Evolutionary conservation across 2,113 vertebrate species (phyloP).

Genomic region (Picathartes gymnocephalus): DNA sequence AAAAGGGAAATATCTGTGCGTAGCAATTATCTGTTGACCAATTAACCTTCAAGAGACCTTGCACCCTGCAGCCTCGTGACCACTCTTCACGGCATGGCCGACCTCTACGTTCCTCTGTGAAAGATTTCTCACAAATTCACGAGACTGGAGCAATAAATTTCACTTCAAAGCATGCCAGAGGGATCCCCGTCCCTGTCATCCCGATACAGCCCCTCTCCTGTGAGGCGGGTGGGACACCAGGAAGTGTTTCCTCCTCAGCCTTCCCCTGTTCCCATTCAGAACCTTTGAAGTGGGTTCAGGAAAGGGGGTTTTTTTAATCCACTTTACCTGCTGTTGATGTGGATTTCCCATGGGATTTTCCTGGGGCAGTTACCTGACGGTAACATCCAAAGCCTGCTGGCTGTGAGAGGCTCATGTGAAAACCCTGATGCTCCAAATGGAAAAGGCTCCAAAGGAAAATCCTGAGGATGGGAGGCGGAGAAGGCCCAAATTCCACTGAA

Average conservation of each 20-base stretch:
- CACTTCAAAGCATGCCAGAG: too few species aligned
- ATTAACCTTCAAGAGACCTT: too few species aligned
- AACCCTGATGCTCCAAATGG: background rate
- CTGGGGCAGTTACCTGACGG: background rate
- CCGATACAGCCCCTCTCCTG: background rate
- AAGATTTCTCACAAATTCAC: too few species aligned
- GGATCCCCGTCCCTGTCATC: too few species aligned
- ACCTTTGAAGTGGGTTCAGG: background rate
- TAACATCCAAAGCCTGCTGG: background rate
- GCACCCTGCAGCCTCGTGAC: too few species aligned
- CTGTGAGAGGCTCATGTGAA: background rate
- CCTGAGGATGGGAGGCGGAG: background rate
- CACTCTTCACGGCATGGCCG: too few species aligned
- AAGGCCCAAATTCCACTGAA: background rate
- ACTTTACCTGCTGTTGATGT: background rate
- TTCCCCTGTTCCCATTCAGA: background rate
- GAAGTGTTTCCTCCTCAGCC: background rate
- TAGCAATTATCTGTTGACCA: too few species aligned
- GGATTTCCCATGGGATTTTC: background rate
- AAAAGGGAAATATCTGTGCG: too few species aligned
- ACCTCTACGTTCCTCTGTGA: too few species aligned
- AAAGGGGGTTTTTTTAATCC: background rate
- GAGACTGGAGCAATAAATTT: too few species aligned
- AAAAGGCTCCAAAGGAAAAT: background rate
- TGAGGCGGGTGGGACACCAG: constrained; percentile 15